phyloP scores from a whole-genome alignment of 2,888 invertebrate genomes.

The Parapristionchus giblindavisi region DNA sequence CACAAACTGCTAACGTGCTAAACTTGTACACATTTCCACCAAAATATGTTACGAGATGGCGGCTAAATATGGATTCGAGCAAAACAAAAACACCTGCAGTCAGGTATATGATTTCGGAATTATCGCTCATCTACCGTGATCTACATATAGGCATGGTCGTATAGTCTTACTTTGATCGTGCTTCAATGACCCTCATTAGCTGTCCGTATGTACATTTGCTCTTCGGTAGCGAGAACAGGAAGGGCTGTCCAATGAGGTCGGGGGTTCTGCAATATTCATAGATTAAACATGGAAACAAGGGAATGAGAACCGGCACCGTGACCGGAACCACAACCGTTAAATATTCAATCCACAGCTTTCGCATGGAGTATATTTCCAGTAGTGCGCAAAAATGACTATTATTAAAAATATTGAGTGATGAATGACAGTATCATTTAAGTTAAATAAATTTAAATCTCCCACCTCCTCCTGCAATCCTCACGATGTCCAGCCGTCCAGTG shows the following conservation, averaged over 20 bases:
- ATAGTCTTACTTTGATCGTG: slow-evolving; percentile 69
- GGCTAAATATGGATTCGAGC: no score
- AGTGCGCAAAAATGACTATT: no score
- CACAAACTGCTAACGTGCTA: no score
- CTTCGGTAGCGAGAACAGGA: slow-evolving; percentile 72
- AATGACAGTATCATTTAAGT: not conserved
- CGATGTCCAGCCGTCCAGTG: slow-evolving; percentile 70
- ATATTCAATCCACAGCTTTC: not conserved
- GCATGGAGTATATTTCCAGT: not conserved
- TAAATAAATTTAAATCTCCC: not conserved
- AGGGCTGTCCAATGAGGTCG: slow-evolving; percentile 71
- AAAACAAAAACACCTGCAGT: no score
- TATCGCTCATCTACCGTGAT: no score
- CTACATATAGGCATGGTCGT: no score
- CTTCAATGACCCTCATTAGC: slow-evolving; percentile 71
- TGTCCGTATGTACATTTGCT: slow-evolving; percentile 72
- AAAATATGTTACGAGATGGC: no score
- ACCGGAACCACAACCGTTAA: not conserved
- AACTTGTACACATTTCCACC: no score
- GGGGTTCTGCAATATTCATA: slow-evolving; percentile 37
- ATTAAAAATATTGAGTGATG: not conserved
- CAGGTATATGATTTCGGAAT: no score
- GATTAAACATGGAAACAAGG: no score
- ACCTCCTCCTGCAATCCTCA: slow-evolving; percentile 50
- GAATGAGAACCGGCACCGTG: not conserved